A percentile compares a stretch with the other conserved stretches of the same genome.
Evolutionary conservation across 2,888 invertebrate species (phyloP).

Genomic region (Leptura quadrifasciata): DNA sequence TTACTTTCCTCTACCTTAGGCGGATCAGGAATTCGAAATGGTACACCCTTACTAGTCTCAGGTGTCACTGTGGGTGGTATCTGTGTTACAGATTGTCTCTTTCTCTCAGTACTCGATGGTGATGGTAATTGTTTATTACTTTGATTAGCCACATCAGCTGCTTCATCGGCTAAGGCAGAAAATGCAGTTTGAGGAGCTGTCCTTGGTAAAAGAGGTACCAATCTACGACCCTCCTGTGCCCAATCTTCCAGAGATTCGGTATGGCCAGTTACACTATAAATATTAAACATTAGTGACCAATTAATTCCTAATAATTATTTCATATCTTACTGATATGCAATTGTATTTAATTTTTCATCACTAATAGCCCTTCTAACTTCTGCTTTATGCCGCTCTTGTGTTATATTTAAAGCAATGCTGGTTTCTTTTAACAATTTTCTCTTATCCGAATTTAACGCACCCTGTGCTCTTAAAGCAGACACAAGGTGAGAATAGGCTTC

Average conservation of each 20-base stretch:
- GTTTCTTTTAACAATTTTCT: constrained; percentile 89
- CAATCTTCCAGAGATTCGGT: constrained; percentile 83
- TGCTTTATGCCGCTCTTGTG: constrained; percentile 92
- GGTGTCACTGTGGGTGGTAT: constrained; percentile 38
- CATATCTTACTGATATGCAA: constrained; percentile 90
- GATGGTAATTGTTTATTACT: constrained; percentile 79
- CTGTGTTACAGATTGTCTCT: constrained; percentile 61
- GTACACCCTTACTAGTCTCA: constrained; percentile 61
- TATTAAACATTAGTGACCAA: constrained; percentile 2
- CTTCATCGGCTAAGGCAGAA: constrained; percentile 88
- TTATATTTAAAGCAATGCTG: constrained; percentile 88
- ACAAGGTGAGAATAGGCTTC: constrained; percentile 94
- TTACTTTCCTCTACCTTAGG: constrained; percentile 70
- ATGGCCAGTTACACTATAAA: constrained; percentile 79
- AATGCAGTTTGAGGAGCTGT: constrained; percentile 90
- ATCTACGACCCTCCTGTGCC: constrained; percentile 90
- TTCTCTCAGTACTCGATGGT: constrained; percentile 74
- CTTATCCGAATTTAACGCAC: constrained; percentile 89
- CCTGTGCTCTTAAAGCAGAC: constrained; percentile 94
- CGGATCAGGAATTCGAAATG: constrained; percentile 70
- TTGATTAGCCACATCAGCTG: constrained; percentile 80
- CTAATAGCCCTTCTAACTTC: constrained; percentile 94
- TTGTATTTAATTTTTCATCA: constrained; percentile 91
- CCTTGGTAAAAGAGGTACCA: constrained; percentile 88
- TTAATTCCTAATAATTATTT: neutral